Evolutionary conservation across 2,797 vertebrate genomes (phyloP).

Genomic region (Sebastes jordani): DNA sequence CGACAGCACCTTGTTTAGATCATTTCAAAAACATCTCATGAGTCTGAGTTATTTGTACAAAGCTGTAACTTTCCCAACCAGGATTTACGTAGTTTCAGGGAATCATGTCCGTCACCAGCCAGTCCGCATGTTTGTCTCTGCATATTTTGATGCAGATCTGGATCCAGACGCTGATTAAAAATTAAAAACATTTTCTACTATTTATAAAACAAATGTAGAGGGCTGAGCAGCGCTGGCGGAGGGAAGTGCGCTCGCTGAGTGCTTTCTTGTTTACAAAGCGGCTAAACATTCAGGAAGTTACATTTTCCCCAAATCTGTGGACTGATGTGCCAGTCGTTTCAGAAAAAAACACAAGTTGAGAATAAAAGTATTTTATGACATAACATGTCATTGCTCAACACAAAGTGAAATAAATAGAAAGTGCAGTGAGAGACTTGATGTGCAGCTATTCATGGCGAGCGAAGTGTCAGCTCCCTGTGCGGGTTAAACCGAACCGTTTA

Average conservation of each 20-base stretch:
- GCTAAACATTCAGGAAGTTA: conserved; percentile 16
- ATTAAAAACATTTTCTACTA: conserved; percentile 13
- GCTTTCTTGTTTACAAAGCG: conserved; percentile 29
- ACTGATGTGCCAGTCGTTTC: neutral
- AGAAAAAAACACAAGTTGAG: neutral
- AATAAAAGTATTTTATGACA: neutral
- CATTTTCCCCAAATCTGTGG: neutral
- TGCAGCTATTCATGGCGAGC: conserved; percentile 17
- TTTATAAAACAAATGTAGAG: conserved; percentile 22
- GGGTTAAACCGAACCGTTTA: conserved; percentile 31
- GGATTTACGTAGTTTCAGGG: neutral
- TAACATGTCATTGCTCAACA: neutral
- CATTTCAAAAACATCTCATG: neutral
- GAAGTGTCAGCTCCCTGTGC: conserved; percentile 6
- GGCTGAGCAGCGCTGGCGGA: neutral
- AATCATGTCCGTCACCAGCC: neutral
- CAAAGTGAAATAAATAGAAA: neutral
- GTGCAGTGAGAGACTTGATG: neutral
- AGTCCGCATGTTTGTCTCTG: neutral
- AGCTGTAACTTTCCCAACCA: neutral
- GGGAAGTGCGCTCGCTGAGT: neutral
- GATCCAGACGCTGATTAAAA: conserved; percentile 27
- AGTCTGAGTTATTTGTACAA: neutral
- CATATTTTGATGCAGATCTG: neutral
- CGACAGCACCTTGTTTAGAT: neutral